These are phyloP conservation scores for Felis catus DNA, from an alignment of 2,113 vertebrate species.

Conservation along the genomic window DNA sequence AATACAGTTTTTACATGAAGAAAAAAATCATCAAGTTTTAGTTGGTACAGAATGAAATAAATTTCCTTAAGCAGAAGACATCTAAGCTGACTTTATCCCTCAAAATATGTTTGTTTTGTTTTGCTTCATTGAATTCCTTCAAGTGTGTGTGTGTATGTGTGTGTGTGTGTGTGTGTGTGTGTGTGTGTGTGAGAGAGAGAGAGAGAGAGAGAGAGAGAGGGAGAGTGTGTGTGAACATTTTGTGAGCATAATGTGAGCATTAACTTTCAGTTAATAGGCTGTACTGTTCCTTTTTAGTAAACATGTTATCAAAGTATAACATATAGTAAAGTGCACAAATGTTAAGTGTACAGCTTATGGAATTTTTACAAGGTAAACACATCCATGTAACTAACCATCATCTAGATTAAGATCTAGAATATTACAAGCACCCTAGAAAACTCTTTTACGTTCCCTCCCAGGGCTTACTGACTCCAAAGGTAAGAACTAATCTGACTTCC, in stretches of 20 bases:
- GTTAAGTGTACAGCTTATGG: background rate
- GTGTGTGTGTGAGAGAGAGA: background rate
- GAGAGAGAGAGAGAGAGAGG: too few relatives aligned
- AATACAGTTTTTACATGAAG: conserved; percentile 60
- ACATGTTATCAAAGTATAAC: background rate
- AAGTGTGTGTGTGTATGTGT: accelerated
- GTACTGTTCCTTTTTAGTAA: background rate
- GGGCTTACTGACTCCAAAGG: background rate
- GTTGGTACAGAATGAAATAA: conserved; percentile 42
- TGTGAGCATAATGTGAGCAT: background rate
- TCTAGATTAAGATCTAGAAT: background rate
- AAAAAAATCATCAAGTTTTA: conserved; percentile 53
- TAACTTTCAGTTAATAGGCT: background rate
- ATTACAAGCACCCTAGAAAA: background rate
- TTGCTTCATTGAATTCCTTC: conserved; percentile 42
- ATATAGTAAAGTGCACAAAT: background rate
- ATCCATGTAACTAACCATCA: background rate
- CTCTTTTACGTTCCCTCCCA: background rate
- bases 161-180: background rate
- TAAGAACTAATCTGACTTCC: background rate
- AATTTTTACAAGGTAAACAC: background rate
- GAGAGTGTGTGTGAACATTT: background rate
- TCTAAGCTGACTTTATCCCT: conserved; percentile 16
- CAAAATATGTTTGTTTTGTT: conserved; percentile 39
- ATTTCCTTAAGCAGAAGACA: background rate